These are phyloP conservation scores for Drosophila kikkawai DNA, from an alignment of 1,140 invertebrate species.

Conservation along the genomic window DNA sequence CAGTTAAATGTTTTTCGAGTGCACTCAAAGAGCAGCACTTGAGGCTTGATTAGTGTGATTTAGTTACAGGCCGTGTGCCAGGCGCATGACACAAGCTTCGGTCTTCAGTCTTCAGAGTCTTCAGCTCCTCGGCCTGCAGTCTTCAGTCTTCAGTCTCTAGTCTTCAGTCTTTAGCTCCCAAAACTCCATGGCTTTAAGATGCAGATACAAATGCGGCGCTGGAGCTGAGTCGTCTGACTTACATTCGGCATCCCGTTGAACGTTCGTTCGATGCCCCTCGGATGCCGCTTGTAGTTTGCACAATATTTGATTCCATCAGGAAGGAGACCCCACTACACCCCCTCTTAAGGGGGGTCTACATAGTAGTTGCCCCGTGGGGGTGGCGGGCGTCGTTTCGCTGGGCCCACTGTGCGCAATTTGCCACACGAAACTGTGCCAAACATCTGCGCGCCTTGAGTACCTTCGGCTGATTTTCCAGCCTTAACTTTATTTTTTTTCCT, in stretches of 20 bases:
- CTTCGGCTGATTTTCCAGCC: constrained; percentile 51
- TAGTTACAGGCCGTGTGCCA: constrained; percentile 83
- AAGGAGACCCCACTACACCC: neutral
- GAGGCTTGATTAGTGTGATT: constrained; percentile 83
- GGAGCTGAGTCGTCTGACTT: constrained; percentile 51
- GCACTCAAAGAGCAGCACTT: constrained; percentile 63
- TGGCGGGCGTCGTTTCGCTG: constrained; percentile 43
- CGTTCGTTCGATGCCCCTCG: constrained; percentile 72
- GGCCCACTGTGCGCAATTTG: constrained; percentile 81
- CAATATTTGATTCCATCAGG: constrained; percentile 82
- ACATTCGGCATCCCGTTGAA: constrained; percentile 68
- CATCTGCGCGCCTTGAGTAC: constrained; percentile 73
- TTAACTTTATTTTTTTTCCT: constrained; percentile 29
- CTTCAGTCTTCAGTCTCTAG: neutral
- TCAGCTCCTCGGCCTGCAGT: constrained; percentile 1
- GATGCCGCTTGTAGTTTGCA: constrained; percentile 75
- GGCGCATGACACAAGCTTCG: constrained; percentile 76
- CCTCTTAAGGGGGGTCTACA: constrained; percentile 4
- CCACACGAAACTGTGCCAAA: constrained; percentile 82
- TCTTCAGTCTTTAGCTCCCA: constrained; percentile 3
- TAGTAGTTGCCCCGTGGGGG: constrained; percentile 15
- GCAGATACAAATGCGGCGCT: constrained; percentile 45
- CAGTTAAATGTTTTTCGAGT: constrained; percentile 43
- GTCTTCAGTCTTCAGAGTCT: constrained; percentile 4
- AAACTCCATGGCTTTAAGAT: constrained; percentile 13